phyloP scores from a whole-genome alignment of 2,113 vertebrate species.

The Rhea pennata region DNA sequence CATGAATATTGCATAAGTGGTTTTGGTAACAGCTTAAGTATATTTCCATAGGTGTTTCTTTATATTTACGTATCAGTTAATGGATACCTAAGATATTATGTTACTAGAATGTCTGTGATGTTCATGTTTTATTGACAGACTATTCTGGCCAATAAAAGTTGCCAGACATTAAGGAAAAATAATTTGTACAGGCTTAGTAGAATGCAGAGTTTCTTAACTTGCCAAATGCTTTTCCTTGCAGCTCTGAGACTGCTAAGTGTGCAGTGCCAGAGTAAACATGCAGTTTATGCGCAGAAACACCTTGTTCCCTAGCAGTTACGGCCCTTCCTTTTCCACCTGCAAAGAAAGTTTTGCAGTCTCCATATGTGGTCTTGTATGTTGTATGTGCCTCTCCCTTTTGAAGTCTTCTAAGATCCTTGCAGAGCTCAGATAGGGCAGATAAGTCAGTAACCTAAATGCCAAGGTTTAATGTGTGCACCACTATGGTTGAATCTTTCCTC shows the following conservation, averaged over 20 bases:
- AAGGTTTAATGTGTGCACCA: neutral
- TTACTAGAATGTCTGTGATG: slow-evolving; percentile 63
- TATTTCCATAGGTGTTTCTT: slow-evolving; percentile 78
- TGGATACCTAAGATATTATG: slow-evolving; percentile 68
- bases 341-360: neutral
- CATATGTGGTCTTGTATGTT: neutral
- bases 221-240: neutral
- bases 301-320: neutral
- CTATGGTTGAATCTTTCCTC: neutral
- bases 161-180: slow-evolving; percentile 65
- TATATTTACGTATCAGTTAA: slow-evolving; percentile 80
- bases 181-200: slow-evolving; percentile 34
- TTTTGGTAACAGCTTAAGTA: slow-evolving; percentile 77
- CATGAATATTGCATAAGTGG: slow-evolving; percentile 75
- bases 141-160: slow-evolving; percentile 29
- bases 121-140: slow-evolving; percentile 78
- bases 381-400: neutral
- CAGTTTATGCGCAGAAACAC: neutral
- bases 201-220: slow-evolving; percentile 51
- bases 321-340: neutral
- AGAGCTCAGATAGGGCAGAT: neutral
- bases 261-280: neutral
- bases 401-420: neutral
- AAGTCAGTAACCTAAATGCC: neutral
- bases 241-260: neutral